Conservation (phyloP, 1,140 invertebrate species). For the Bombyx mori region ASM3026992v2 NC_085124.1:4879501-4880000, state of each 20-base stretch:
- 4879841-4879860: slow-evolving; percentile 61
- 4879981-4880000: no score
- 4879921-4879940: no score
- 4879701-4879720: slow-evolving; percentile 65
- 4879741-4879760: slow-evolving; percentile 70
- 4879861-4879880: slow-evolving; percentile 36
- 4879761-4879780: slow-evolving; percentile 69
- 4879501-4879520: no score
- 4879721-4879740: slow-evolving; percentile 67
- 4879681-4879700: slow-evolving; percentile 68
- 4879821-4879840: slow-evolving; percentile 62
- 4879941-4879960: no score
- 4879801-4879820: slow-evolving; percentile 69
- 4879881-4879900: slow-evolving; percentile 16
- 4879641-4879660: slow-evolving; percentile 16
- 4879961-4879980: no score
- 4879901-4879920: slow-evolving; percentile 1
- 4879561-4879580: no score
- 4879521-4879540: no score
- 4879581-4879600: no score
- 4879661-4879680: slow-evolving; percentile 66
- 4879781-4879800: slow-evolving; percentile 69
- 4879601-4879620: no score
- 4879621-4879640: no score
- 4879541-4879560: no score